Base-by-base conservation (phyloP, 1,140 invertebrate genomes). In the Chrysomallon squamiferum region DNA sequence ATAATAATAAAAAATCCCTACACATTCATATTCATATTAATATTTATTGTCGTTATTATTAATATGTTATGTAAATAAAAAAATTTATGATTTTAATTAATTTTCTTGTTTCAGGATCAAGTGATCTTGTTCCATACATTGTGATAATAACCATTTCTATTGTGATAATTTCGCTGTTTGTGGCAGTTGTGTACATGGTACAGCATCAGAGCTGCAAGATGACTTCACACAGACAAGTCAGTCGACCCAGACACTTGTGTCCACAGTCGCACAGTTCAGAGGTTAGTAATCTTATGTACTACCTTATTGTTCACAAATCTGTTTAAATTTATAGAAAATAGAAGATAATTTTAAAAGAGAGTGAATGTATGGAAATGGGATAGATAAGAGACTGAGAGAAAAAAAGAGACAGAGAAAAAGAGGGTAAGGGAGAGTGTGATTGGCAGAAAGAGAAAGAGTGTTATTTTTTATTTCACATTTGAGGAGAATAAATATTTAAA, bases 261-360 rank as follows among this genome's bases (percentile, higher is more conserved):
- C 33, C 58, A 9, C 58, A 38, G 35, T 59, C 58, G 20, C 58
- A 59, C 22, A 59, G 29, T 22, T 59, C 58, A 43, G 58, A 59
- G 33, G 58, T 59, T 29, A 33, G 33, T 32, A 32, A 29, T 18
- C 4, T 29, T 6, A 18, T 27, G 5, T 27, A 18, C 5, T 25
- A 18, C 20, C 22, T 13, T 54, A 3, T 56, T 27, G 52, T 29
- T 0, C 6, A 0, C 13, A 29, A 29, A 5, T 56, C 29, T 25
- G 18, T 20, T 56, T 56, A 9, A 27, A 1, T 52, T 18, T 9
- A 9, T 56, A 4, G 18, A 15, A 22, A 0, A 30, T 4, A 29
- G 18, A 27, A 11, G 9, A 13, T 56, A 6, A 6, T 56, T 56
- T 56, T 25, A 15, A 56, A 15, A 29, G 52, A 56, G 2, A 27